Evolutionary conservation across 2,113 vertebrate genomes (phyloP), one percentile per base, ranked within the genome.

Genomic region (Panthera leo): DNA sequence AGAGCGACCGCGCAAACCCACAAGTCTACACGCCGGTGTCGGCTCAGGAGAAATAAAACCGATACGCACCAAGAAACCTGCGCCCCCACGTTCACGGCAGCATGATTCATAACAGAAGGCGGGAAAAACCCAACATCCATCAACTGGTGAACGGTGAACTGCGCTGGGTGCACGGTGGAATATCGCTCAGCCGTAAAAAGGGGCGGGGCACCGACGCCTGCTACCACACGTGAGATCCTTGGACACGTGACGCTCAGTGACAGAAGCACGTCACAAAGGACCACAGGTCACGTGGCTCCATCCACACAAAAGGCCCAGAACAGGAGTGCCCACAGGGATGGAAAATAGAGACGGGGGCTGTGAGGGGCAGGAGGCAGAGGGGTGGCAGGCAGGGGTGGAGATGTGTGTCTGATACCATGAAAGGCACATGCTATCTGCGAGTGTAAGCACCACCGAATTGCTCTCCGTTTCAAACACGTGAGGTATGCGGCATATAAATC

Each of bases 181-280:
- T 0, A 3, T 7, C 2, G 7, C 2, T 4, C 93, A 25, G 65
- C 18, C 25, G 9, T 0, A 13, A 27, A 13, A 16, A 79, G 27
- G 61, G 18, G 23, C 0, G 21, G 15, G 2, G 2, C 19, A 1
- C 53, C 0, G 5, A 63, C 1, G 1, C 10, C 3, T 0, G 7
- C 2, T 1, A 2, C 7, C 1, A 5, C 7, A 0, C 0, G 0
- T 0, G 14, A 0, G 12, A 7, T 3, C 45, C 34, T 19, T 1
- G 13, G 5, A 48, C 3, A 15, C 45, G 21, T 1, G n/a, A 16
- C 0, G 2, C 34, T 61, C 25, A 0, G 39, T 8, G 36, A 80
- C 23, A 51, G 85, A 23, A 71, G 75, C 11, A 14, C 27, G 7
- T 23, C 21, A 36, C 29, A 68, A 25, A 48, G 25, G 29, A n/a